Percentiles rank a stretch among this genome's conserved stretches.
These are phyloP conservation scores for Propithecus coquereli DNA, from an alignment of 2,113 vertebrate species.

Conservation along the genomic window DNA sequence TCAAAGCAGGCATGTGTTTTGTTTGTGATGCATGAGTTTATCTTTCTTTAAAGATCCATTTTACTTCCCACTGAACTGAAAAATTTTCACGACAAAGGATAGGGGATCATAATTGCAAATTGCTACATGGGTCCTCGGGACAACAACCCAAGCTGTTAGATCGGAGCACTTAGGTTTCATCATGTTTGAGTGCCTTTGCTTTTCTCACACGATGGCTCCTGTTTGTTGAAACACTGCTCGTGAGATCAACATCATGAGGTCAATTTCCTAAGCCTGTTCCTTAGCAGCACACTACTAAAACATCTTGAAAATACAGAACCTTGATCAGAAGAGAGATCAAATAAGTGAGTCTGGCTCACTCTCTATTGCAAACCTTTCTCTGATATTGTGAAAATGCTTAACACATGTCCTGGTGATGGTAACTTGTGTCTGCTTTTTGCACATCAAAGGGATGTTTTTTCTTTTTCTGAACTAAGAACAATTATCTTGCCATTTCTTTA, in stretches of 20 bases:
- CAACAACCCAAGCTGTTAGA: background rate
- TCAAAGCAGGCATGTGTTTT: background rate
- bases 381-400: constrained; percentile 42
- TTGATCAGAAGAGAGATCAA: constrained; percentile 36
- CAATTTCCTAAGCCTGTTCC: constrained; percentile 13
- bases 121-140: background rate
- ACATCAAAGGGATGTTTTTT: background rate
- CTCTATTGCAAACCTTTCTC: background rate
- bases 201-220: background rate
- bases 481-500: background rate
- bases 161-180: background rate
- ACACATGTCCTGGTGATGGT: background rate
- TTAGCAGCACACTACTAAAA: background rate
- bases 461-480: constrained; percentile 8
- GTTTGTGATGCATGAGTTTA: background rate
- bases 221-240: constrained; percentile 16
- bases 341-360: background rate
- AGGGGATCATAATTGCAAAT: background rate
- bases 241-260: background rate
- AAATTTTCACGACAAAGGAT: constrained; percentile 4
- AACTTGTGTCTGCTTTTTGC: background rate
- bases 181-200: background rate
- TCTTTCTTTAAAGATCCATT: constrained; percentile 24
- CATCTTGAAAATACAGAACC: constrained; percentile 29
- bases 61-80: constrained; percentile 16